phyloP scores from a whole-genome alignment of 2,888 invertebrate species.

The Eumacrocentrus americanus region DNA sequence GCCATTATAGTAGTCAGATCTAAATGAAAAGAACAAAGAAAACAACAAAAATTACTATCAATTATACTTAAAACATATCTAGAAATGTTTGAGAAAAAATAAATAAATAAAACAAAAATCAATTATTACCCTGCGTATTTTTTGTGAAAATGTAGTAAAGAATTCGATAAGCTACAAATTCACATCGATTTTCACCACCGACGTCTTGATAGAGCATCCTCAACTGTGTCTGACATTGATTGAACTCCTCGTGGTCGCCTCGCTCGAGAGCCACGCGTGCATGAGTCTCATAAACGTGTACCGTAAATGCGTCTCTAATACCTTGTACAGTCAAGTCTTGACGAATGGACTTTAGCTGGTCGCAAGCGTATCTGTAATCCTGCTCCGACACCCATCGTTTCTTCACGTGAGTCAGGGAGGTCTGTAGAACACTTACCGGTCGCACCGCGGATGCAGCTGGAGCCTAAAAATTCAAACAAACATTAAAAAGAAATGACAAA shows the following conservation, averaged over 20 bases:
- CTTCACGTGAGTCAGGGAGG: slow-evolving; percentile 89
- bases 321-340: slow-evolving; percentile 99
- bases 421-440: slow-evolving; percentile 83
- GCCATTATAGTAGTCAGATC: slow-evolving; percentile 93
- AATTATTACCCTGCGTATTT: slow-evolving; percentile 92
- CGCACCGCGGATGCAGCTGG: slow-evolving; percentile 91
- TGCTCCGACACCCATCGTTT: slow-evolving; percentile 86
- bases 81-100: neutral
- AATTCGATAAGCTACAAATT: slow-evolving; percentile 96
- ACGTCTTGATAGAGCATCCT: slow-evolving; percentile 90
- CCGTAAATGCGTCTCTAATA: slow-evolving; percentile 90
- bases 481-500: slow-evolving; percentile 1
- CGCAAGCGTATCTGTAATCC: slow-evolving; percentile 97
- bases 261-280: slow-evolving; percentile 97
- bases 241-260: slow-evolving; percentile 98
- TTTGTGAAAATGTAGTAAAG: slow-evolving; percentile 98
- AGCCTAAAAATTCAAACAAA: slow-evolving; percentile 67
- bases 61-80: slow-evolving; percentile 13
- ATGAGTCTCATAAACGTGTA: slow-evolving; percentile 99
- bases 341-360: slow-evolving; percentile 97
- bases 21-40: slow-evolving; percentile 62
- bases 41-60: neutral
- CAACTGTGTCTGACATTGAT: slow-evolving; percentile 98
- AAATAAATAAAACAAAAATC: slow-evolving; percentile 33
- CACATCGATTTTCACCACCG: slow-evolving; percentile 77